phyloP scores from a whole-genome alignment of 1,140 invertebrate genomes.

The Samia ricini region DNA sequence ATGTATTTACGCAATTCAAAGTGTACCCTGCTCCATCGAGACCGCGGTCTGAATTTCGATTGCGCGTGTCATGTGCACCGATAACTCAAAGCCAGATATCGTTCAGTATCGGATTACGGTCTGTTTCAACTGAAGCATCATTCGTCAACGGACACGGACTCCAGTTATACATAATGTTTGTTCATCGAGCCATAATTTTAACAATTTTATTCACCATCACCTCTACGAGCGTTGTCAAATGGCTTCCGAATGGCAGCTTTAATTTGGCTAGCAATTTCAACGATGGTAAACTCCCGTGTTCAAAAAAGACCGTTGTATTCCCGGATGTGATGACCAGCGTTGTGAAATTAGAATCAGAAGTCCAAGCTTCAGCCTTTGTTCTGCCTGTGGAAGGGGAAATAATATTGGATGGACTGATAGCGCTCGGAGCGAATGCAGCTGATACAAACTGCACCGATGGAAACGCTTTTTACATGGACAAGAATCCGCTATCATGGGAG shows the following conservation, averaged over 20 bases:
- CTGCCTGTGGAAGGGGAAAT: constrained; percentile 55
- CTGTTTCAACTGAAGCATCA: constrained; percentile 35
- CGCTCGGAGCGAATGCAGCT: constrained; percentile 32
- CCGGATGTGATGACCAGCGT: constrained; percentile 40
- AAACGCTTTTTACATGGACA: constrained; percentile 47
- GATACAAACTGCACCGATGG: constrained; percentile 47
- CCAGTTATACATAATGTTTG: not conserved
- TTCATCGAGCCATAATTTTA: not conserved
- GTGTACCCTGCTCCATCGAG: constrained; percentile 5
- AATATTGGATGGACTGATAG: constrained; percentile 36
- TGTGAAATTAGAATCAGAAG: constrained; percentile 38
- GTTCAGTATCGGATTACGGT: constrained; percentile 56
- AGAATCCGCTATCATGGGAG: constrained; percentile 38
- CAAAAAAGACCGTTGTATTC: constrained; percentile 57
- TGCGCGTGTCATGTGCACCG: constrained; percentile 29
- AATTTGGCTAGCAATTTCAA: constrained; percentile 56
- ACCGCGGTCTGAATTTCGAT: constrained; percentile 13
- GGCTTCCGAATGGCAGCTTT: constrained; percentile 55
- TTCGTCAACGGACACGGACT: constrained; percentile 32
- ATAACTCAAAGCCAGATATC: constrained; percentile 57
- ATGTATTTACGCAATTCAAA: not conserved
- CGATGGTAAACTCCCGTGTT: constrained; percentile 52
- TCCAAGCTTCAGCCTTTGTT: constrained; percentile 39
- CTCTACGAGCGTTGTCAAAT: constrained; percentile 43
- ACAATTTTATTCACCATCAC: constrained; percentile 19